phyloP scores from a whole-genome alignment of 2,888 invertebrate genomes.

The Mythimna loreyi region DNA sequence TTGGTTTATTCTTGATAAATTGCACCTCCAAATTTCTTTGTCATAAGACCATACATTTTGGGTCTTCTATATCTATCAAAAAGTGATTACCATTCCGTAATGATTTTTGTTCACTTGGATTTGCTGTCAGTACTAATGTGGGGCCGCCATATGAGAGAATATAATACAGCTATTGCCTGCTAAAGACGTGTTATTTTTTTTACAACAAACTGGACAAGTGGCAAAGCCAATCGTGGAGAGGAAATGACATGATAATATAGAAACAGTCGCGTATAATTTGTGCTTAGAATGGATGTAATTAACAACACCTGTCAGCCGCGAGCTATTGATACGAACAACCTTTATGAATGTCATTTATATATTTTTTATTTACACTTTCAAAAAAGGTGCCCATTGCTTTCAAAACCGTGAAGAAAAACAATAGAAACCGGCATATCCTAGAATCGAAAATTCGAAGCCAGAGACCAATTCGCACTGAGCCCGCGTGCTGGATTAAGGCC shows the following conservation, averaged over 20 bases:
- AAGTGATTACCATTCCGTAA: neutral
- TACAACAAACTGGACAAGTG: constrained; percentile 2
- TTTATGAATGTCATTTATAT: constrained; percentile 3
- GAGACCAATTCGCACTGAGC: no score
- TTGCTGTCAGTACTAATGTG: no score
- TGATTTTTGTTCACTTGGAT: no score
- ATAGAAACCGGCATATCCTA: no score
- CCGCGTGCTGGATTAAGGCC: no score
- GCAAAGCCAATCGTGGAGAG: constrained; percentile 12
- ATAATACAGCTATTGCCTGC: neutral
- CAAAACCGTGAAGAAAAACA: no score
- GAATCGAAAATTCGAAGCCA: no score
- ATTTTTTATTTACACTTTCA: neutral
- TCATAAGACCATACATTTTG: neutral
- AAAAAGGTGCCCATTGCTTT: neutral
- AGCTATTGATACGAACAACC: neutral
- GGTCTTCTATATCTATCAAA: no score
- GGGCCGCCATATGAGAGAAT: no score
- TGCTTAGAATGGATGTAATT: constrained; percentile 42
- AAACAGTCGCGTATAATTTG: constrained; percentile 10
- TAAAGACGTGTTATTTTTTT: neutral
- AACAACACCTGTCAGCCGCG: constrained; percentile 27
- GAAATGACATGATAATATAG: constrained; percentile 39
- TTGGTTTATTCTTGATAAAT: neutral
- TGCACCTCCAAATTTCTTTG: neutral